These are phyloP conservation scores for Zaprionus taronus DNA, from an alignment of 1,140 invertebrate species.

Conservation along the genomic window DNA sequence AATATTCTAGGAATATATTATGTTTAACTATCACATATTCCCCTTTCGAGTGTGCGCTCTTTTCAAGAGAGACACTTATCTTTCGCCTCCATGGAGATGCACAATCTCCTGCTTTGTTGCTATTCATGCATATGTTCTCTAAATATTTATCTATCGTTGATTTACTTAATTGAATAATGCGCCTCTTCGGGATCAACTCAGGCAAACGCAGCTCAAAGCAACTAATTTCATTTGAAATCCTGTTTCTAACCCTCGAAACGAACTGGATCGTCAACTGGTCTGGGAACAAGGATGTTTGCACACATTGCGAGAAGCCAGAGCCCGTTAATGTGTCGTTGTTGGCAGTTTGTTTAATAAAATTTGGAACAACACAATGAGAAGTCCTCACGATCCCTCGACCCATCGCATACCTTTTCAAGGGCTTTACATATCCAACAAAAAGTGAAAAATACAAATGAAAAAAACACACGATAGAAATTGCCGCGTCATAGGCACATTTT, in stretches of 20 bases:
- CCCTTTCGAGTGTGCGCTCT: not conserved
- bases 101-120: not conserved
- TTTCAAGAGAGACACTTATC: not conserved
- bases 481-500: conserved; percentile 55
- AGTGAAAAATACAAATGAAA: conserved; percentile 25
- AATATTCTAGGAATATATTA: not conserved
- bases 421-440: conserved; percentile 36
- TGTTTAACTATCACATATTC: not conserved
- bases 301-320: not conserved
- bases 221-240: conserved; percentile 38
- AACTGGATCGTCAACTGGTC: conserved; percentile 31
- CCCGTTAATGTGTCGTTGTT: conserved; percentile 58
- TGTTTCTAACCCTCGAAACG: conserved; percentile 31
- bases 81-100: not conserved
- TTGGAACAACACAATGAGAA: conserved; percentile 56
- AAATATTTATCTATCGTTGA: conserved; percentile 53
- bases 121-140: conserved; percentile 23
- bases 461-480: conserved; percentile 39
- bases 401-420: conserved; percentile 70
- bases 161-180: conserved; percentile 57
- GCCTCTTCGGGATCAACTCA: conserved; percentile 39
- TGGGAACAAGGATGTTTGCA: conserved; percentile 8
- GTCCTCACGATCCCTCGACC: conserved; percentile 39
- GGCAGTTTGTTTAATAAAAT: conserved; percentile 76
- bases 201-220: conserved; percentile 35